phyloP scores from a whole-genome alignment of 2,888 invertebrate species.

The Pherbina coryleti region DNA sequence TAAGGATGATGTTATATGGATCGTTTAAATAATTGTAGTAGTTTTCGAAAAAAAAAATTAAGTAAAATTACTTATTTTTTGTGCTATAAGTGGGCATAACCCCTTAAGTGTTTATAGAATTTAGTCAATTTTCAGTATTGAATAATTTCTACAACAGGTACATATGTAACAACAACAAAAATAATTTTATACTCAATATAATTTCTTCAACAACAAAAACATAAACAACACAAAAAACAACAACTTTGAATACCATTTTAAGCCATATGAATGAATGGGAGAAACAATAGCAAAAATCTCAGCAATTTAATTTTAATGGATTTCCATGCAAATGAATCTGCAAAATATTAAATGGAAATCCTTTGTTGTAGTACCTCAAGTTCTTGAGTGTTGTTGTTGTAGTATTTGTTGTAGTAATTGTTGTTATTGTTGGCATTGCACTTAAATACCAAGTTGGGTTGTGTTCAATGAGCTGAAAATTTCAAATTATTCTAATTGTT shows the following conservation, averaged over 20 bases:
- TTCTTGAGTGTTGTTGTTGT: neutral
- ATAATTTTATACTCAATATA: conserved; percentile 13
- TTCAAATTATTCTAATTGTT: conserved; percentile 30
- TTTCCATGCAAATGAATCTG: conserved; percentile 28
- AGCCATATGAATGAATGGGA: neutral
- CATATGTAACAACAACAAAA: neutral
- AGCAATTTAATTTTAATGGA: conserved; percentile 30
- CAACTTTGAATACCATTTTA: conserved; percentile 16
- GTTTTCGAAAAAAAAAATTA: too few species aligned
- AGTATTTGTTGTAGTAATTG: conserved; percentile 5
- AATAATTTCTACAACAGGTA: too few species aligned
- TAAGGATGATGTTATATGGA: too few species aligned
- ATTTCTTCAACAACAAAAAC: neutral
- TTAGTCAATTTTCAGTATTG: too few species aligned
- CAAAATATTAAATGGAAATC: conserved; percentile 27
- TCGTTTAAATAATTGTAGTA: too few species aligned
- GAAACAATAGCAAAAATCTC: conserved; percentile 27
- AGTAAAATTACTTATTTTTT: too few species aligned
- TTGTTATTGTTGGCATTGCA: conserved; percentile 5
- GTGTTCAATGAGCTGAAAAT: conserved; percentile 27
- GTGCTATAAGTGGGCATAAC: too few species aligned
- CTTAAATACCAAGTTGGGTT: conserved; percentile 16
- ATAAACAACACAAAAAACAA: neutral
- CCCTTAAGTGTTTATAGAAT: too few species aligned
- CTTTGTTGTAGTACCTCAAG: neutral